Evolutionary conservation across 2,113 vertebrate genomes (phyloP).

Genomic region (Dromaius novaehollandiae): DNA sequence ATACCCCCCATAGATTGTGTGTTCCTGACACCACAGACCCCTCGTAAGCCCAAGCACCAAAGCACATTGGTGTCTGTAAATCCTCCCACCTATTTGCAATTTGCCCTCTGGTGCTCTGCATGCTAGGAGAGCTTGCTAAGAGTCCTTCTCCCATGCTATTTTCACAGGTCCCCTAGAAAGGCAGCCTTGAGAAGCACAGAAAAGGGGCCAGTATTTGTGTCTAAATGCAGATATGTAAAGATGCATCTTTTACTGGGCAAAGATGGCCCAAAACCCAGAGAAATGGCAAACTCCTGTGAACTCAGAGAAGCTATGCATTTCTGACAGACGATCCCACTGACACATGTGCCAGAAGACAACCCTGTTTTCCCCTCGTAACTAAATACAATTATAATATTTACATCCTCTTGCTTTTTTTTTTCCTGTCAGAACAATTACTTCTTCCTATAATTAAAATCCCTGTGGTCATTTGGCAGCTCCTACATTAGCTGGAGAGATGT

Average conservation of each 20-base stretch:
- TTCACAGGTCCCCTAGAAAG: neutral
- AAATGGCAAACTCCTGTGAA: neutral
- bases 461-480: neutral
- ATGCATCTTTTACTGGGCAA: neutral
- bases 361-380: neutral
- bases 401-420: neutral
- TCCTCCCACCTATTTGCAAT: neutral
- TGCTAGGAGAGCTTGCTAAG: neutral
- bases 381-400: neutral
- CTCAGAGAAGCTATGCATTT: neutral
- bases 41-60: neutral
- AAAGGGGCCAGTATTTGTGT: neutral
- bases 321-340: neutral
- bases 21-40: neutral
- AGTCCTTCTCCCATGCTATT: neutral
- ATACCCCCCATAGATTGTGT: fast-evolving
- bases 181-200: neutral
- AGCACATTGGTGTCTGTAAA: neutral
- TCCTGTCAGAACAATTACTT: neutral
- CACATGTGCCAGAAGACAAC: neutral
- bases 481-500: neutral
- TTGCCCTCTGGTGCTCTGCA: neutral
- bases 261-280: neutral
- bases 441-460: slow-evolving; percentile 34
- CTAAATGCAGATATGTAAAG: neutral